Evolutionary conservation across 2,888 invertebrate species (phyloP).

Genomic region (Sesia apiformis): DNA sequence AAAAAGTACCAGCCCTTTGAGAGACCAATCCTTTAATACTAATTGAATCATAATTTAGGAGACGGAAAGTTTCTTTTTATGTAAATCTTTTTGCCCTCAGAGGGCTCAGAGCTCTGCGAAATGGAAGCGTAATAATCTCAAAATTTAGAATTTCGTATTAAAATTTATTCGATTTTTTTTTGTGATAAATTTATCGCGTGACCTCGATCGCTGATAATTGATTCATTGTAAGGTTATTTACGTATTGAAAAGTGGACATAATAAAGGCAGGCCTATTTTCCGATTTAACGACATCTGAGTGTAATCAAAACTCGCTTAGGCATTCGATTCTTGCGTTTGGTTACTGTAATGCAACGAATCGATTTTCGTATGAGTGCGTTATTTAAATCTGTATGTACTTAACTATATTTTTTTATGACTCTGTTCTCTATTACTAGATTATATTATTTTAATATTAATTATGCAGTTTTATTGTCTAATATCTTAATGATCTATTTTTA

Average conservation of each 20-base stretch:
- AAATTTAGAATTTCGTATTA: slow-evolving; percentile 40
- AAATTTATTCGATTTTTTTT: neutral
- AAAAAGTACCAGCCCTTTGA: slow-evolving; percentile 66
- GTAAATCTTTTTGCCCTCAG: slow-evolving; percentile 60
- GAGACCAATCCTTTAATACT: slow-evolving; percentile 70
- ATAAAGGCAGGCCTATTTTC: slow-evolving; percentile 4
- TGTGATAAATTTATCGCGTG: neutral
- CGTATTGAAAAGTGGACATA: neutral
- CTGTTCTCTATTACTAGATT: no score
- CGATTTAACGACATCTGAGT: slow-evolving; percentile 4
- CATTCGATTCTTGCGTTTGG: neutral
- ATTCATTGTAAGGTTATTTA: slow-evolving; percentile 3
- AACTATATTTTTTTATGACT: no score
- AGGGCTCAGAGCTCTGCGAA: slow-evolving; percentile 53
- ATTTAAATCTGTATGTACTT: no score
- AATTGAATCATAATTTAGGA: slow-evolving; percentile 73
- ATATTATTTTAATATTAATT: no score
- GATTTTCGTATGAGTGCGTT: no score
- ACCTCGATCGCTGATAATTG: slow-evolving; percentile 4
- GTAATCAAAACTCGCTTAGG: slow-evolving; percentile 9
- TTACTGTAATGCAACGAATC: neutral
- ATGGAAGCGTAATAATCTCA: slow-evolving; percentile 53
- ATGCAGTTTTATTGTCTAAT: no score
- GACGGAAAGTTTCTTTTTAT: slow-evolving; percentile 71
- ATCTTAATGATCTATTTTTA: no score